phyloP scores from a whole-genome alignment of 2,888 invertebrate species.

The Ormyrus labotus region DNA sequence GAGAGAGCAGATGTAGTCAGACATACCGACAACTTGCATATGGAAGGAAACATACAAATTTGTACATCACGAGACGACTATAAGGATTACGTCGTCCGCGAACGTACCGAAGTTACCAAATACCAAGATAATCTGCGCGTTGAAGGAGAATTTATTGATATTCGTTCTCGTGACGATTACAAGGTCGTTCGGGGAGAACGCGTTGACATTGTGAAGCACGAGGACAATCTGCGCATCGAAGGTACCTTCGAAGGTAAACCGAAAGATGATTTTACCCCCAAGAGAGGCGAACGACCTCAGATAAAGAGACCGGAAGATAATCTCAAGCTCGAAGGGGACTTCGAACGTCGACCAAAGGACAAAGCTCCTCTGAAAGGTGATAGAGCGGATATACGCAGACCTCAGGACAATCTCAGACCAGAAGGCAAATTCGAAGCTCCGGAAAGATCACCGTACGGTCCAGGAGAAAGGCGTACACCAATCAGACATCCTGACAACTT shows the following conservation, averaged over 20 bases:
- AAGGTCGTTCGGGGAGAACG: conserved; percentile 77
- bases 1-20: conserved; percentile 73
- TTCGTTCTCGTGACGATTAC: conserved; percentile 76
- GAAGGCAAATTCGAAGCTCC: conserved; percentile 78
- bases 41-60: conserved; percentile 77
- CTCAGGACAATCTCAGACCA: conserved; percentile 77
- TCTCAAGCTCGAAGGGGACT: conserved; percentile 60
- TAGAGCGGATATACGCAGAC: conserved; percentile 69
- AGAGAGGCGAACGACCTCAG: conserved; percentile 75
- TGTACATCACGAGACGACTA: conserved; percentile 76
- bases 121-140: conserved; percentile 77
- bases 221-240: conserved; percentile 74
- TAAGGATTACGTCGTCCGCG: conserved; percentile 69
- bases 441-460: conserved; percentile 68
- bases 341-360: conserved; percentile 60
- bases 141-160: conserved; percentile 79
- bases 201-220: conserved; percentile 75
- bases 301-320: conserved; percentile 78
- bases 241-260: conserved; percentile 61
- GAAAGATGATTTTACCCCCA: conserved; percentile 63
- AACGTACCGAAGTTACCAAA: conserved; percentile 75
- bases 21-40: conserved; percentile 76
- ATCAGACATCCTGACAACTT: conserved; percentile 78
- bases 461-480: conserved; percentile 78
- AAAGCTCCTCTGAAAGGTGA: conserved; percentile 65